Percentiles rank a stretch among this genome's conserved stretches.
Evolutionary conservation across 2,113 vertebrate genomes (phyloP).

Genomic region (Mixornis gularis): DNA sequence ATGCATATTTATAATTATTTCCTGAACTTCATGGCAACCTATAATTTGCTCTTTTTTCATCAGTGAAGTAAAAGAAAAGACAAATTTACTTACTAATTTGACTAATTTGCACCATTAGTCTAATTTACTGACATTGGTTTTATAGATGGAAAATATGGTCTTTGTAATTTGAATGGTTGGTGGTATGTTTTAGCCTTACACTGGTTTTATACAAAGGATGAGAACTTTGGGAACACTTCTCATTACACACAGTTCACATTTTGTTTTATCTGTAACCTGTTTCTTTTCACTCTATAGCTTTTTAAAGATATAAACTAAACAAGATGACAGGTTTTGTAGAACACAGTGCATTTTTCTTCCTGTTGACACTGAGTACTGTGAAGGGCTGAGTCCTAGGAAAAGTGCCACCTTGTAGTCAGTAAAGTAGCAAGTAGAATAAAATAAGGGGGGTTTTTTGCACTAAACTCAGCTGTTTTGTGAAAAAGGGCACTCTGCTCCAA

Average conservation of each 20-base stretch:
- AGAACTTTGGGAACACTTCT: neutral
- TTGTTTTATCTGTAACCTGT: neutral
- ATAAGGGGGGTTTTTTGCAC: neutral
- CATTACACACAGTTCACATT: neutral
- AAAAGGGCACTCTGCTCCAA: neutral
- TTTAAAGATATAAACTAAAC: neutral
- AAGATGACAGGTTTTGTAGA: neutral
- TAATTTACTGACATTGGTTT: neutral
- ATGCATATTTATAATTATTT: conserved; percentile 7
- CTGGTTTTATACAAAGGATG: neutral
- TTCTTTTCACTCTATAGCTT: neutral
- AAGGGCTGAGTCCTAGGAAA: neutral
- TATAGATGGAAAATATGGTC: neutral
- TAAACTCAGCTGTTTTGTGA: neutral
- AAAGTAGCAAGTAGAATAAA: neutral
- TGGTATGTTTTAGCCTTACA: neutral
- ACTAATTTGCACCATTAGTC: neutral
- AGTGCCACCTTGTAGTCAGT: neutral
- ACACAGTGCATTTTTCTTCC: neutral
- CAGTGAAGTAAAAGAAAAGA: neutral
- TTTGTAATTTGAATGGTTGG: neutral
- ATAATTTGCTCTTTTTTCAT: neutral
- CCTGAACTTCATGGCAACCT: neutral
- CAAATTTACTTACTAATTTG: neutral
- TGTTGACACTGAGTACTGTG: rapidly evolving